Conservation (phyloP, 2,113 vertebrate genomes). For the Oxyruncus cristatus region DNA sequence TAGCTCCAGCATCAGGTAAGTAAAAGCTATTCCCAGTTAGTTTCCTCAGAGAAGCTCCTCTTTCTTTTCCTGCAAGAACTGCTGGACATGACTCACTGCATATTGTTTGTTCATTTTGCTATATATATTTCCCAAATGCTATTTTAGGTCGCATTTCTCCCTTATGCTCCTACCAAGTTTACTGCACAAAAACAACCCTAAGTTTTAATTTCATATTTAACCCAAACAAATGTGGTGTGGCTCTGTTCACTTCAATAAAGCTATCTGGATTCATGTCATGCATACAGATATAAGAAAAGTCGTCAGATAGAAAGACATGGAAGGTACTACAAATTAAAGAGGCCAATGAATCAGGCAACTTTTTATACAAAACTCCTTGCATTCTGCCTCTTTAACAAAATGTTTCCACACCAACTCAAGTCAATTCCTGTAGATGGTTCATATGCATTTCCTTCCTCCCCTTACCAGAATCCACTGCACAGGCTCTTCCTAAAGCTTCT, state of each 20-base stretch:
- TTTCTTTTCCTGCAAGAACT: conserved; percentile 1
- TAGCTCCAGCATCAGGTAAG: not conserved
- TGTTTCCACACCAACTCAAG: not conserved
- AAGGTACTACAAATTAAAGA: not conserved
- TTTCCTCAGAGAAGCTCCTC: conserved; percentile 3
- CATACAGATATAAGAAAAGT: not conserved
- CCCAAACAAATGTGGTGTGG: not conserved
- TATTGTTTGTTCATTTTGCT: conserved; percentile 56
- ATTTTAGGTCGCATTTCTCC: conserved; percentile 49
- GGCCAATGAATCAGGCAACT: not conserved
- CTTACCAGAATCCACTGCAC: not conserved
- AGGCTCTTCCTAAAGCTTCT: not conserved
- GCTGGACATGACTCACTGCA: conserved; percentile 54
- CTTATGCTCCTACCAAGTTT: conserved; percentile 20
- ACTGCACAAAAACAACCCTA: conserved; percentile 13
- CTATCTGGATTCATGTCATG: not conserved
- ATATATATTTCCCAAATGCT: conserved; percentile 52
- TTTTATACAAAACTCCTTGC: not conserved
- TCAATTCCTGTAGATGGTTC: not conserved
- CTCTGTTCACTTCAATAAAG: not conserved
- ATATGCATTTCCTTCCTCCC: not conserved
- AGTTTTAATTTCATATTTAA: conserved; percentile 53
- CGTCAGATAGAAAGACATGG: not conserved
- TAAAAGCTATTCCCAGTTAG: not conserved
- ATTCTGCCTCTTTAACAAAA: not conserved